phyloP scores from a whole-genome alignment of 2,888 invertebrate genomes.

The Chalcosyrphus nemorum region DNA sequence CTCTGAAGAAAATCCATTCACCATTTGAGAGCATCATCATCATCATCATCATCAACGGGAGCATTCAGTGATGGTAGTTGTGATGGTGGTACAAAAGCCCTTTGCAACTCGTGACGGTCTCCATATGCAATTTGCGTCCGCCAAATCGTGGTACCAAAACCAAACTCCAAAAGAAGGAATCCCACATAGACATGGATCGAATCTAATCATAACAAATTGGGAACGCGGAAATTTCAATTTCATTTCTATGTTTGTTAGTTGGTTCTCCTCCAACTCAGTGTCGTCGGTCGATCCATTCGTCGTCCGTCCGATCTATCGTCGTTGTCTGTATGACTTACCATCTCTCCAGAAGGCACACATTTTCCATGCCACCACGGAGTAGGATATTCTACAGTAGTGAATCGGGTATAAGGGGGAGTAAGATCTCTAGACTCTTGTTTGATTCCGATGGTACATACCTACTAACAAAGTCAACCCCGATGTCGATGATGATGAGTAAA shows the following conservation, averaged over 20 bases:
- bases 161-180: slow-evolving; percentile 17
- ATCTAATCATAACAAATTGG: slow-evolving; percentile 70
- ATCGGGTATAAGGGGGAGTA: slow-evolving; percentile 5
- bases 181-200: slow-evolving; percentile 45
- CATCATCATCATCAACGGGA: slow-evolving; percentile 33
- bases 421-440: not conserved
- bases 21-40: slow-evolving; percentile 17
- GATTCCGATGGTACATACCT: slow-evolving; percentile 20
- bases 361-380: slow-evolving; percentile 30
- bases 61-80: too few relatives aligned
- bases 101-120: slow-evolving; percentile 44
- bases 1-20: not conserved
- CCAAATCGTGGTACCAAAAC: slow-evolving; percentile 21
- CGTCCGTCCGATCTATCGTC: slow-evolving; percentile 41
- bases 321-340: slow-evolving; percentile 46
- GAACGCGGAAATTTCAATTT: slow-evolving; percentile 72
- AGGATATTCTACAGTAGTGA: slow-evolving; percentile 18
- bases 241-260: slow-evolving; percentile 63
- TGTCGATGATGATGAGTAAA: slow-evolving; percentile 26
- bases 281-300: slow-evolving; percentile 29
- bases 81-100: slow-evolving; percentile 10
- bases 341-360: slow-evolving; percentile 45
- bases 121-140: slow-evolving; percentile 34
- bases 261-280: slow-evolving; percentile 7
- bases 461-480: slow-evolving; percentile 59